Percentiles rank a stretch among this genome's conserved stretches.
phyloP scores from a whole-genome alignment of 2,113 vertebrate genomes.

The Ctenodactylus gundi region DNA sequence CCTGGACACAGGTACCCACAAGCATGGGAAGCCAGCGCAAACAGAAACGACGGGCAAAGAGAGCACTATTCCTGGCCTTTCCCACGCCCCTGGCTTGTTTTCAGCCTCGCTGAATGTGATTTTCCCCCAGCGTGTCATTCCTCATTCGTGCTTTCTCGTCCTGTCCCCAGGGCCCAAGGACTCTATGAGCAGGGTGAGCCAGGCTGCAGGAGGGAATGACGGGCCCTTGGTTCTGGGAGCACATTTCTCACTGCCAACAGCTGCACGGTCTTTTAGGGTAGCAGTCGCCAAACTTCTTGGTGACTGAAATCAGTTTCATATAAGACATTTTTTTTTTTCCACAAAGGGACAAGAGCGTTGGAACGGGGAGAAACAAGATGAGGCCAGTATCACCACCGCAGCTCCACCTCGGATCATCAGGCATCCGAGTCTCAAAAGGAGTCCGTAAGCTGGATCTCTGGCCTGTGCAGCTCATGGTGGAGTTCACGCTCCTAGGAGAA shows the following conservation, averaged over 20 bases:
- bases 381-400: too few species aligned
- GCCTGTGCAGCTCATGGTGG: too few species aligned
- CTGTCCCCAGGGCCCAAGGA: slow-evolving; percentile 26
- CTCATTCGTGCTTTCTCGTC: not conserved
- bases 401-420: too few species aligned
- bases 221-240: not conserved
- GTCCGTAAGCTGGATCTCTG: too few species aligned
- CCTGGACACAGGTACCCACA: not conserved
- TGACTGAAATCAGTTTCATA: too few species aligned
- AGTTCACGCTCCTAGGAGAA: too few species aligned
- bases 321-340: too few species aligned
- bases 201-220: not conserved
- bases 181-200: not conserved
- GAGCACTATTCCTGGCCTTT: not conserved
- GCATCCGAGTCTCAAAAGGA: too few species aligned
- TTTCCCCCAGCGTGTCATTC: not conserved
- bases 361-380: too few species aligned
- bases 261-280: too few species aligned
- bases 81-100: not conserved
- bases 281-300: too few species aligned
- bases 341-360: too few species aligned
- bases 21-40: not conserved
- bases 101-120: not conserved
- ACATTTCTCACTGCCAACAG: not conserved
- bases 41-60: not conserved